These are phyloP conservation scores for Agapostemon virescens DNA, from an alignment of 2,888 invertebrate species.

Conservation along the genomic window DNA sequence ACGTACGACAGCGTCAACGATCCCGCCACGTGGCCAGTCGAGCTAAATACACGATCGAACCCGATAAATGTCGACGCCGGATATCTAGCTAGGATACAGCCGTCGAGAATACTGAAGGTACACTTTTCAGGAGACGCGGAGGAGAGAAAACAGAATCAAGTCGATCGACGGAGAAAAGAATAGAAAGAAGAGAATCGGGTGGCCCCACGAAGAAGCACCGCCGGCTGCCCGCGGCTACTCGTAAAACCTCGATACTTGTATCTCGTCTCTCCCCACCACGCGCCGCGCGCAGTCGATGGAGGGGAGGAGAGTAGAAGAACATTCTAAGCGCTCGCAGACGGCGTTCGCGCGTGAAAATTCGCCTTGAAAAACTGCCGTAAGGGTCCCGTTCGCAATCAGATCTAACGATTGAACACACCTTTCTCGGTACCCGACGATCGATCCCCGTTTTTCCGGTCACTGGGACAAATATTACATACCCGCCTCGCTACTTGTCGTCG, in stretches of 20 bases:
- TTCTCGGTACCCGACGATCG: slow-evolving; percentile 54
- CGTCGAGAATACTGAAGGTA: slow-evolving; percentile 60
- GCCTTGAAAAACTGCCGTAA: slow-evolving; percentile 70
- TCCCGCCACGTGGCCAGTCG: slow-evolving; percentile 49
- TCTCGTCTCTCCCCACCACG: slow-evolving; percentile 22
- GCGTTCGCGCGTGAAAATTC: no score
- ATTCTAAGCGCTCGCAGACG: slow-evolving; percentile 53
- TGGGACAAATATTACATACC: no score
- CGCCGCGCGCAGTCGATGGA: background rate
- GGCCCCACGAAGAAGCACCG: slow-evolving; percentile 29
- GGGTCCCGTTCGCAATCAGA: slow-evolving; percentile 72
- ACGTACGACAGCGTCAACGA: slow-evolving; percentile 58
- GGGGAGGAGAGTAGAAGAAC: slow-evolving; percentile 20
- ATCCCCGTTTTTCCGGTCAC: background rate
- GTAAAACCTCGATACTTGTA: slow-evolving; percentile 44
- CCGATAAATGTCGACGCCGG: slow-evolving; percentile 33
- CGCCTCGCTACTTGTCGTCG: slow-evolving; percentile 6
- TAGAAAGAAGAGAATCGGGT: slow-evolving; percentile 30
- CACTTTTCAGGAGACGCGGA: slow-evolving; percentile 5
- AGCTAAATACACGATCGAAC: slow-evolving; percentile 17
- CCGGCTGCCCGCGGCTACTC: no score
- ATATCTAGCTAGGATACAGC: slow-evolving; percentile 3
- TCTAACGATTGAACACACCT: slow-evolving; percentile 53
- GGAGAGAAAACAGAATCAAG: background rate
- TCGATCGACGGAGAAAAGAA: slow-evolving; percentile 4